phyloP scores from a whole-genome alignment of 2,888 invertebrate genomes.

The Hedychridium roseum region DNA sequence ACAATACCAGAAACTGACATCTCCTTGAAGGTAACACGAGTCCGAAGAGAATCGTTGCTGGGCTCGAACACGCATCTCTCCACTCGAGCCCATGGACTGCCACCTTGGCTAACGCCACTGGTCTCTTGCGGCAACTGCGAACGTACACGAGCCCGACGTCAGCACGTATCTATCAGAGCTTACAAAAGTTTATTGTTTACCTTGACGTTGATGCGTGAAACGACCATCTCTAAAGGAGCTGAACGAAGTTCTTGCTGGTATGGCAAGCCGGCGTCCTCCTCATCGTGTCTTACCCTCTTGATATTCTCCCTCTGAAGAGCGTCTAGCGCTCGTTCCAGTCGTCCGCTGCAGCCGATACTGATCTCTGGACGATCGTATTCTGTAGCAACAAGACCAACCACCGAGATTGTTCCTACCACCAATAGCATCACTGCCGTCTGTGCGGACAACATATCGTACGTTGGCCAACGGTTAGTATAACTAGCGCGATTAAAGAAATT shows the following conservation, averaged over 20 bases:
- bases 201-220: slow-evolving; percentile 54
- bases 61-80: slow-evolving; percentile 82
- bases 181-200: slow-evolving; percentile 31
- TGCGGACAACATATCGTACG: too few species aligned
- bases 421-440: too few species aligned
- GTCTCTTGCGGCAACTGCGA: slow-evolving; percentile 46
- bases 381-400: too few species aligned
- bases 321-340: slow-evolving; percentile 58
- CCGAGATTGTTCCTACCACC: too few species aligned
- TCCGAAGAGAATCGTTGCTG: slow-evolving; percentile 76
- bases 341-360: slow-evolving; percentile 55
- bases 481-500: too few species aligned
- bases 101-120: too few species aligned
- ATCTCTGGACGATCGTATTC: too few species aligned
- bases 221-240: slow-evolving; percentile 57
- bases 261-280: slow-evolving; percentile 44
- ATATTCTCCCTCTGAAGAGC: slow-evolving; percentile 50
- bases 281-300: slow-evolving; percentile 48
- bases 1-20: slow-evolving; percentile 81
- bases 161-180: not conserved
- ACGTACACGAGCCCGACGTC: not conserved
- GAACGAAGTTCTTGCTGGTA: slow-evolving; percentile 54
- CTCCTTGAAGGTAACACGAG: slow-evolving; percentile 80
- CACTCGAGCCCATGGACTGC: slow-evolving; percentile 65
- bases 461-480: too few species aligned